Evolutionary conservation across 2,797 vertebrate species (phyloP), one percentile per base, ranked within the genome.

Genomic region (Nyctibius grandis): DNA sequence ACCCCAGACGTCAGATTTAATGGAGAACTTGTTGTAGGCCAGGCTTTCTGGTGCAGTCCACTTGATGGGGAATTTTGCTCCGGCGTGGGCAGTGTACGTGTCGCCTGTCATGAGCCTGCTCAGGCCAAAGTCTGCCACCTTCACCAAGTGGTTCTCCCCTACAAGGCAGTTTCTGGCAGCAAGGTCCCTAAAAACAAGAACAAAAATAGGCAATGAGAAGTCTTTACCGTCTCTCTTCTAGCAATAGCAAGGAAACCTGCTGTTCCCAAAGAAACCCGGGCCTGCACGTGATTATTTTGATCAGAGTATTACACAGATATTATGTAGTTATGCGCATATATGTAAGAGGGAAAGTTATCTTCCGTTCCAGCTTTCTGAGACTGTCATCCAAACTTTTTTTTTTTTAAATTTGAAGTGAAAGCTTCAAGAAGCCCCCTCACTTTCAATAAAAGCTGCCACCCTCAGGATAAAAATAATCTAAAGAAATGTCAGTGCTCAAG

Each of bases 1-100:
- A 99, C 99, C 99, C 99, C 99, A 99, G 93, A 99, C 99, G 0
- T 99, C 99, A 0, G 99, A 99, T 95, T 99, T 99, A 92, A 99
- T 99, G 79, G 99, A 99, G 98, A 99, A 99, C 94, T 99, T 99
- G 98, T 99, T 99, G 97, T 99, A 99, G 91, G 99, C 99, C 97
- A 99, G 98, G 96, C 99, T 99, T 90, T 99, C 99, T 0, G 99
- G 99, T 3, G 99, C 99, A 0, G 99, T 99, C 99, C 99, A 99
- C 93, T 99, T 99, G 97, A 99, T 99, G 26, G 99, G 99, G 97
- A 99, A 99, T 91, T 99, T 99, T 72, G 99, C 99, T 61, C 99
- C 99, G 0, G 99, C 99, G 0, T 99, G 99, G 91, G 99, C 99
- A 0, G 99, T 99, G 97, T 99, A 99, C 0, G 99, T 99, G 88